phyloP scores from a whole-genome alignment of 2,888 invertebrate species.

The Nomada hirtipes region DNA sequence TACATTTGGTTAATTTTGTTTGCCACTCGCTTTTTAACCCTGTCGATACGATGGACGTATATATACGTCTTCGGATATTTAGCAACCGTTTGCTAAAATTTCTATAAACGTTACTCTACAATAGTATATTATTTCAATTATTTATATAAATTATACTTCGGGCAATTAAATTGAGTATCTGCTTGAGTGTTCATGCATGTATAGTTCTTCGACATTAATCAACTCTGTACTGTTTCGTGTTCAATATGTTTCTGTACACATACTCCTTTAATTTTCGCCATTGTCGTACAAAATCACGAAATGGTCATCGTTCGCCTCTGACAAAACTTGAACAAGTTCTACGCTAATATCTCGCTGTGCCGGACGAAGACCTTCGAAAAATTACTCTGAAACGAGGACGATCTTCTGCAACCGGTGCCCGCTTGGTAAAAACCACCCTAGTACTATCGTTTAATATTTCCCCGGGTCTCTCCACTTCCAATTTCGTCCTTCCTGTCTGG shows the following conservation, averaged over 20 bases:
- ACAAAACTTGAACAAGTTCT: not conserved
- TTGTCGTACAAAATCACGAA: not conserved
- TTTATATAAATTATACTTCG: no score
- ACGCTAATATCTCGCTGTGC: not conserved
- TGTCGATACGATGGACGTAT: no score
- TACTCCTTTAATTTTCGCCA: no score
- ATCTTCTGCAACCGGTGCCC: not conserved
- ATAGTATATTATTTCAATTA: no score
- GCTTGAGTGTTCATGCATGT: no score
- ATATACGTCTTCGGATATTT: no score
- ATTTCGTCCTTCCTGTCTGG: not conserved
- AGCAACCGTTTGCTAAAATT: no score
- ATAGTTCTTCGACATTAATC: no score
- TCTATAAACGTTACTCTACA: no score
- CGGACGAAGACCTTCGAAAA: not conserved
- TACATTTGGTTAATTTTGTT: constrained; percentile 19
- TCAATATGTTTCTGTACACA: no score
- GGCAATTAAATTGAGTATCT: no score
- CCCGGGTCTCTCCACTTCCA: not conserved
- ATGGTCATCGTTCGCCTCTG: not conserved
- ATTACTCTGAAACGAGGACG: constrained; percentile 6
- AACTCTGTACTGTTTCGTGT: no score
- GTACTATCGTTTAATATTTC: constrained; percentile 7
- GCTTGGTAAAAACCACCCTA: not conserved
- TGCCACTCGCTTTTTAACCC: not conserved